Evolutionary conservation across 2,113 vertebrate species (phyloP), one percentile per base, ranked within the genome.

Genomic region (Alligator mississippiensis): DNA sequence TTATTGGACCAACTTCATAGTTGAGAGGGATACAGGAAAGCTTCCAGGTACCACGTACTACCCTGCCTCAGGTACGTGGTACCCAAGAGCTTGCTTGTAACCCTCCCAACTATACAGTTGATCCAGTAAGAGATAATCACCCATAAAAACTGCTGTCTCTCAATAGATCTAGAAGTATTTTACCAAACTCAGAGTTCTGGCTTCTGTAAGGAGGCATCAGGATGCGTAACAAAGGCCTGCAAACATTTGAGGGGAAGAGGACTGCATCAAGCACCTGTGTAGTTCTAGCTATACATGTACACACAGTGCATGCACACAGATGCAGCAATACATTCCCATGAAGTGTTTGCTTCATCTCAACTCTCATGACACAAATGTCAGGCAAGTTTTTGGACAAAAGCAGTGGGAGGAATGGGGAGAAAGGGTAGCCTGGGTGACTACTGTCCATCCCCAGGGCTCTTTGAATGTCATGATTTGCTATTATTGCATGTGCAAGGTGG

Each of bases 281-380:
- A 62, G 59, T 82, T 76, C 0, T 6, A 91, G 76, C 58, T 88
- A 63, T 74, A 2, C 68, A 72, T 15, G 22, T 2, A 18, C 2
- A 70, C 14, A n/a, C 0, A 0, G 59, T 91, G 59, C 58, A 17
- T 1, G 0, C 60, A 0, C 8, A 2, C 63, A 66, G 34, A 22
- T 22, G 68, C 70, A 72, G 68, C 70, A 72, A 47, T 24, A 34
- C 21, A 7, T 68, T 24, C 21, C 34, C 30, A 21, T 12, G 5
- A 24, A 72, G 30, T 12, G 5, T 34, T 72, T 19, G 70, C 34
- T 72, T 72, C 18, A 30, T 13, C 6, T 38, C 4, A 6, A 22
- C 34, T 14, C 30, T n/a, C 11, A 11, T 57, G 10, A 75, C n/a
- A 63, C 15, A 38, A 63, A 82, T 12, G 7, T 55, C 19, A 63